phyloP scores from a whole-genome alignment of 2,113 vertebrate species.

The Pachyramphus minor region DNA sequence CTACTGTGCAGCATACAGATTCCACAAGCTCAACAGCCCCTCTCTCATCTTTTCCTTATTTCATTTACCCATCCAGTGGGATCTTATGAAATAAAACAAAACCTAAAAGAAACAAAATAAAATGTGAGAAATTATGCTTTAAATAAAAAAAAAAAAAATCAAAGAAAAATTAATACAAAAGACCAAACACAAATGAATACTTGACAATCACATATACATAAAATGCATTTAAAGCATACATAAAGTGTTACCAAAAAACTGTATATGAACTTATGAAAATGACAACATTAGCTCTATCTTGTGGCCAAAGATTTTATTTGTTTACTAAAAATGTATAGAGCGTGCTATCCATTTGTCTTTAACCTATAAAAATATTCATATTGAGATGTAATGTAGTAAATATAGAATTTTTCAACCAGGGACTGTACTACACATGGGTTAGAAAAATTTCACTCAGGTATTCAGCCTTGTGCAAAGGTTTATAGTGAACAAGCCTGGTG shows the following conservation, averaged over 20 bases:
- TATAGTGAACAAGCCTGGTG: background rate
- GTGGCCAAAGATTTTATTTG: background rate
- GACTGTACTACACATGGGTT: background rate
- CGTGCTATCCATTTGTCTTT: background rate
- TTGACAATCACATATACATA: slow-evolving; percentile 44
- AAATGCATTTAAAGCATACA: slow-evolving; percentile 48
- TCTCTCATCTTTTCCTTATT: slow-evolving; percentile 76
- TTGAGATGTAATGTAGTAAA: background rate
- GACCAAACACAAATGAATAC: slow-evolving; percentile 57
- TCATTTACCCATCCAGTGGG: slow-evolving; percentile 89
- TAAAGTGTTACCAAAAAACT: slow-evolving; percentile 37
- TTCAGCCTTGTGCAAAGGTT: background rate
- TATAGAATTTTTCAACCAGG: background rate
- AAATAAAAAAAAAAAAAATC: slow-evolving; percentile 35
- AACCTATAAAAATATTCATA: background rate
- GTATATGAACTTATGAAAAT: background rate
- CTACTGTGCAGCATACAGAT: slow-evolving; percentile 72
- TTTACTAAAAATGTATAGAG: background rate
- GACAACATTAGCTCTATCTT: background rate
- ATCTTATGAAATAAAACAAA: slow-evolving; percentile 98
- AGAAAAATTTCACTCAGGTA: background rate
- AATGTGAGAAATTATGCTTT: slow-evolving; percentile 76
- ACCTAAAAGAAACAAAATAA: slow-evolving; percentile 93
- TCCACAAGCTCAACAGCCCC: slow-evolving; percentile 75
- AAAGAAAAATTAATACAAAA: slow-evolving; percentile 67